Evolutionary conservation across 2,888 invertebrate species (phyloP), one percentile per base, ranked within the genome.

Genomic region (Trichopoda pennipes): DNA sequence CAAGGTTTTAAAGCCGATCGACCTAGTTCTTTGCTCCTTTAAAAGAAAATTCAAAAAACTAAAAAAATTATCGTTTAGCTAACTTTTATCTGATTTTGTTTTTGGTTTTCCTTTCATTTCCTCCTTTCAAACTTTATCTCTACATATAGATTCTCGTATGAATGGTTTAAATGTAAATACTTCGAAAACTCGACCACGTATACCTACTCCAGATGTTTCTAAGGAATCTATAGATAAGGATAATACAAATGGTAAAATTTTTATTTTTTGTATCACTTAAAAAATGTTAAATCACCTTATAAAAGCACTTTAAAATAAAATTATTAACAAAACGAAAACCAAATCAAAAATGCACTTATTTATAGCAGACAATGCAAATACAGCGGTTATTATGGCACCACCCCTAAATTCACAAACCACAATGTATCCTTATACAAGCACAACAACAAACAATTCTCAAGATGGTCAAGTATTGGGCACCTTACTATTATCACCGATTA

Each of bases 121-220:
- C 61, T 51, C 19, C 58, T 23, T 47, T 23, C 49, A 55, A 66
- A 53, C 38, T 68, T 77, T 21, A 49, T 55, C 72, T 51, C n/a
- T n/a, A n/a, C n/a, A 58, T 78, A 51, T 75, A 94, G 94, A 94
- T 86, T 93, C 94, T 86, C 88, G 86, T 66, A 85, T 95, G 86
- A 95, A 95, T 89, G 95, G 95, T 6, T 92, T 94, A 0, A 93
- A 86, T 84, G 85, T 87, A 3, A 88, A 88, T 83, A 85, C 86
- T 77, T 86, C 89, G 63, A 95, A 95, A 88, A 95, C 95, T 88
- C 93, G 97, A 73, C 97, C 97, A n/a, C 93, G 97, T 69, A 96
- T 97, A 85, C 97, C 97, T 49, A 97, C 97, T 9, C 97, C 97
- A 0, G 97, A 97, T 89, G 96, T 96, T 9, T 94, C 95, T 42